A percentile compares a stretch with the other conserved stretches of the same genome.
These are phyloP conservation scores for Erebia aethiops DNA, from an alignment of 2,888 invertebrate genomes.

Conservation along the genomic window DNA sequence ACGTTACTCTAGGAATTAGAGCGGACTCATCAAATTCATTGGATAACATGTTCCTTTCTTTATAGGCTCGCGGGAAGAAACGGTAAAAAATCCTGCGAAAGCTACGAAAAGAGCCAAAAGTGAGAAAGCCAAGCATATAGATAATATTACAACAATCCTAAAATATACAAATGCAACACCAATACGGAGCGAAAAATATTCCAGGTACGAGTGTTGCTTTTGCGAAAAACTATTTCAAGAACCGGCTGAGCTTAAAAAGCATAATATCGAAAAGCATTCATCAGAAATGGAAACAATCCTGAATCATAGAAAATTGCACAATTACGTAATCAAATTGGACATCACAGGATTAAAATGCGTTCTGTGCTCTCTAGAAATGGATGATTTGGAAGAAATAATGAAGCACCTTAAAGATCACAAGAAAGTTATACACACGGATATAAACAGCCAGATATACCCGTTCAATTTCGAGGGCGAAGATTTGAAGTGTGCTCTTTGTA, in stretches of 20 bases:
- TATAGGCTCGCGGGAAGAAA: constrained; percentile 2
- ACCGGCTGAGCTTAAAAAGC: constrained; percentile 45
- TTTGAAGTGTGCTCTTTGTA: constrained; percentile 48
- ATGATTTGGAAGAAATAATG: constrained; percentile 47
- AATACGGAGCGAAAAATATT: constrained; percentile 43
- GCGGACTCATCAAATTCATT: not conserved
- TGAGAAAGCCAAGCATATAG: constrained; percentile 41
- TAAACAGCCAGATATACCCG: constrained; percentile 54
- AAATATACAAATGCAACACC: constrained; percentile 53
- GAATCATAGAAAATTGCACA: constrained; percentile 35
- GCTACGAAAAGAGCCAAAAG: not conserved
- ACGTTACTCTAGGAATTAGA: not conserved
- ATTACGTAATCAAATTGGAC: constrained; percentile 52
- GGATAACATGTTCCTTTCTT: constrained; percentile 20
- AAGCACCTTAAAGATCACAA: constrained; percentile 50
- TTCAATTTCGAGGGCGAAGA: constrained; percentile 50
- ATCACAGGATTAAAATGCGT: constrained; percentile 53
- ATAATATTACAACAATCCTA: constrained; percentile 45
- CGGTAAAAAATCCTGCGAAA: not conserved
- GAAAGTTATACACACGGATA: constrained; percentile 46
- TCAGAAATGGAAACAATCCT: constrained; percentile 28
- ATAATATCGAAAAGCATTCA: constrained; percentile 39
- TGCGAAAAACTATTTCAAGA: constrained; percentile 43
- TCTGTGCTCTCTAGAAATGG: constrained; percentile 46
- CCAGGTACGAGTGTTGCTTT: constrained; percentile 47